phyloP scores from a whole-genome alignment of 2,113 vertebrate genomes.

The Bucco capensis region DNA sequence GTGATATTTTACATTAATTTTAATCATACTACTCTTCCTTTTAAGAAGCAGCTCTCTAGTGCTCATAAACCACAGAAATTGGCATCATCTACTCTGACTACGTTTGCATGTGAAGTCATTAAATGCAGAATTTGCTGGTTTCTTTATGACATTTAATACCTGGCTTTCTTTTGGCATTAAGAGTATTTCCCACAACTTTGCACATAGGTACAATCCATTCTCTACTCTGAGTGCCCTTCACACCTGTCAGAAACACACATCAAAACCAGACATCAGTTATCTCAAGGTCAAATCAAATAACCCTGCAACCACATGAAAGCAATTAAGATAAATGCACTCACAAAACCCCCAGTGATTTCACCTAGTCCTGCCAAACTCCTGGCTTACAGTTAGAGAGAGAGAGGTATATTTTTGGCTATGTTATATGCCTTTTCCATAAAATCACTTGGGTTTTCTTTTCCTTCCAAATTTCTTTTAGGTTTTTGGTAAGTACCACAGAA shows the following conservation, averaged over 20 bases:
- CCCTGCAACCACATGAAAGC: background rate
- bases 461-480: background rate
- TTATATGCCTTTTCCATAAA: background rate
- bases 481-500: too few relatives aligned
- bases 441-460: background rate
- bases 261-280: background rate
- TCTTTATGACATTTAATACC: background rate
- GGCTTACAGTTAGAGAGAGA: background rate
- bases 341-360: background rate
- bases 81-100: background rate
- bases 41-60: background rate
- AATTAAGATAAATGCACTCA: background rate
- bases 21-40: background rate
- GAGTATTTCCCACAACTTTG: background rate
- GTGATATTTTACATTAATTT: background rate
- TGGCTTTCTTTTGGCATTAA: background rate
- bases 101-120: background rate
- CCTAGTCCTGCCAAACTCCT: background rate
- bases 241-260: background rate
- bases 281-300: slow-evolving; percentile 7
- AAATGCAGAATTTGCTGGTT: background rate
- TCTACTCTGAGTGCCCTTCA: background rate
- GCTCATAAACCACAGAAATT: background rate
- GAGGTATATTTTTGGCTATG: background rate
- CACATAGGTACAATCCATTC: background rate